A percentile compares a stretch with the other conserved stretches of the same genome.
Conservation (phyloP, 2,113 vertebrate genomes). For the Centrocercus urophasianus region DNA sequence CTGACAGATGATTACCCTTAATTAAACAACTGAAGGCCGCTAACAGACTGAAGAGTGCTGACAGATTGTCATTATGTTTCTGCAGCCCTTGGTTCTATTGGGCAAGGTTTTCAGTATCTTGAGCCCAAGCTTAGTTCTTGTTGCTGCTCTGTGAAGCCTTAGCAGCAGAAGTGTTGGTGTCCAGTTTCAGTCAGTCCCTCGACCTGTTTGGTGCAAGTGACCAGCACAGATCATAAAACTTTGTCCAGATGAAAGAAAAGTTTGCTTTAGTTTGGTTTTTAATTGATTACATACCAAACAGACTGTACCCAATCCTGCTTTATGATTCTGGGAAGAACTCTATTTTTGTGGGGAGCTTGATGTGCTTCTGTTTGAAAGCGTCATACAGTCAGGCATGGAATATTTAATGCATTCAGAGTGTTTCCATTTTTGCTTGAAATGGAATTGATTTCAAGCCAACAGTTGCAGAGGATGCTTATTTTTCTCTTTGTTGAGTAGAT, state of each 20-base stretch:
- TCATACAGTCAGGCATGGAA: background rate
- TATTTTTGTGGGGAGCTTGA: background rate
- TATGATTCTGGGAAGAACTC: background rate
- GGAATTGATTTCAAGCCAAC: background rate
- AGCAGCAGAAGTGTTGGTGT: background rate
- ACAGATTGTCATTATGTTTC: background rate
- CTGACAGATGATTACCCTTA: background rate
- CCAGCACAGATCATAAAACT: background rate
- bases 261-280: background rate
- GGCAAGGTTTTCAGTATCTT: background rate
- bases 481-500: conserved; percentile 29
- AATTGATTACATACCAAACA: background rate
- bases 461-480: conserved; percentile 22
- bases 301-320: background rate
- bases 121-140: background rate
- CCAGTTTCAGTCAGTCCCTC: background rate
- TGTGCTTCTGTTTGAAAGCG: background rate
- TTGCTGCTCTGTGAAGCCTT: background rate
- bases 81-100: background rate
- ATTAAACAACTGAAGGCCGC: background rate
- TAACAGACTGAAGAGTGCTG: background rate
- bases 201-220: background rate
- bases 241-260: background rate
- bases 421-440: conserved; percentile 42
- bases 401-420: background rate